Evolutionary conservation across 2,113 vertebrate species (phyloP), one percentile per base, ranked within the genome.

Genomic region (Noctilio leporinus): DNA sequence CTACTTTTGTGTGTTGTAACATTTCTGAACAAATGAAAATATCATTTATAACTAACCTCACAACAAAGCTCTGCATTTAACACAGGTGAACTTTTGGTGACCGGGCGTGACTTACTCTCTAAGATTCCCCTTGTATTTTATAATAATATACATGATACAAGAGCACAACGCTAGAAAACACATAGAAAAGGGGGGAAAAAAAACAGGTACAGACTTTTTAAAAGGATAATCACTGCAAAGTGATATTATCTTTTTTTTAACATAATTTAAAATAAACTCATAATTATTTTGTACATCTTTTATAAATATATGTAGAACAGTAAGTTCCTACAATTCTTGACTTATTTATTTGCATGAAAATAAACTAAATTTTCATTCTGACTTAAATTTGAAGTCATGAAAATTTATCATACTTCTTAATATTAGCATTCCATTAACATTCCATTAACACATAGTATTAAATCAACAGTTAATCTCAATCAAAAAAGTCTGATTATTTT

Each of bases 351-450:
- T 92, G 4, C 22, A 91, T n/a, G 38, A 2, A 88, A 93, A 93
- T 89, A 95, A 86, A 59, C 19, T 86, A 86, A 53, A 86, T 83
- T 91, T 89, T 89, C 33, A 91, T 57, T 69, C 51, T 82, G 30
- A 94, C 82, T 82, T 94, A 11, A 20, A 91, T 85, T 67, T 83
- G 26, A 89, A 84, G 16, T 91, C n/a, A 82, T 33, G 4, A 40
- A 95, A 96, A 94, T 73, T 57, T 86, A 87, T 45, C 30, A 67
- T n/a, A 70, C 35, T 84, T 83, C 65, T 91, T 62, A 80, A 30
- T 80, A 95, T 45, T 55, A 94, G 14, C 67, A 45, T 84, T 26
- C 20, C 94, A 78, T 96, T 95, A 89, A 19, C 10, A 81, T 86
- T 92, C 10, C 62, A 43, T 55, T 93, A 87, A 57, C 35, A 53